These are phyloP conservation scores for Dryococelus australis DNA, from an alignment of 2,888 invertebrate species.

Conservation along the genomic window DNA sequence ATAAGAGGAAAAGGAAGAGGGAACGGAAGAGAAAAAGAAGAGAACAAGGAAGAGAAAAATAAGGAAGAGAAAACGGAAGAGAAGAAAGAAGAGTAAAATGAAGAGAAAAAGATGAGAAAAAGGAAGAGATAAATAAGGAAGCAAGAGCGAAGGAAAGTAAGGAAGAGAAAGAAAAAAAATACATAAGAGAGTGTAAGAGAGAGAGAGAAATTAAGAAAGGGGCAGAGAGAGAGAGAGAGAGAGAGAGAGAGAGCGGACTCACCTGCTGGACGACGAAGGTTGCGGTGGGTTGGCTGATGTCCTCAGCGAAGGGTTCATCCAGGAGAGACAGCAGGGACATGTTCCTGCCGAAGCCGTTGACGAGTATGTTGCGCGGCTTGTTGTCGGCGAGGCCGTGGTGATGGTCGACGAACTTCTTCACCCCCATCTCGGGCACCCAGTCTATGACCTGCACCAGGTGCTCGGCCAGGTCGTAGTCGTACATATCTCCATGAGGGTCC, in stretches of 20 bases:
- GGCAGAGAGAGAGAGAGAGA: too few relatives aligned
- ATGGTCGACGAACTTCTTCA: conserved; percentile 81
- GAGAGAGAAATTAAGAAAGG: too few relatives aligned
- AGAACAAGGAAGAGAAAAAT: too few relatives aligned
- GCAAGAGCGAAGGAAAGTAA: not conserved
- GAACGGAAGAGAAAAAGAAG: too few relatives aligned
- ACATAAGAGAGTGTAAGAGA: not conserved
- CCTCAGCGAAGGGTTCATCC: not conserved
- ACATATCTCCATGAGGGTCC: conserved; percentile 71
- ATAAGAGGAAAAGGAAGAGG: too few relatives aligned
- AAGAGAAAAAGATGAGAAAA: too few relatives aligned
- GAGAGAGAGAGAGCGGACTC: conserved; percentile 41
- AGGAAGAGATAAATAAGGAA: too few relatives aligned
- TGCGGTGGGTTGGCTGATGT: conserved; percentile 65
- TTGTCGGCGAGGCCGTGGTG: conserved; percentile 84
- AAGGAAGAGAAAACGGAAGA: conserved; percentile 38
- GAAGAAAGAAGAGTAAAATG: conserved; percentile 49
- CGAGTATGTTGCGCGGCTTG: conserved; percentile 79
- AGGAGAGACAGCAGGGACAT: not conserved
- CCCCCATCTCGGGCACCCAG: conserved; percentile 79
- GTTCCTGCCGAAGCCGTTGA: conserved; percentile 77
- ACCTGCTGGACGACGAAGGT: conserved; percentile 74
- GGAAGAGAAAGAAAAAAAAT: not conserved
- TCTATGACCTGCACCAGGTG: conserved; percentile 80
- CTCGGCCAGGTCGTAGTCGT: conserved; percentile 80